Evolutionary conservation across 2,888 invertebrate genomes (phyloP).

Genomic region (Drosophila nigricruria): DNA sequence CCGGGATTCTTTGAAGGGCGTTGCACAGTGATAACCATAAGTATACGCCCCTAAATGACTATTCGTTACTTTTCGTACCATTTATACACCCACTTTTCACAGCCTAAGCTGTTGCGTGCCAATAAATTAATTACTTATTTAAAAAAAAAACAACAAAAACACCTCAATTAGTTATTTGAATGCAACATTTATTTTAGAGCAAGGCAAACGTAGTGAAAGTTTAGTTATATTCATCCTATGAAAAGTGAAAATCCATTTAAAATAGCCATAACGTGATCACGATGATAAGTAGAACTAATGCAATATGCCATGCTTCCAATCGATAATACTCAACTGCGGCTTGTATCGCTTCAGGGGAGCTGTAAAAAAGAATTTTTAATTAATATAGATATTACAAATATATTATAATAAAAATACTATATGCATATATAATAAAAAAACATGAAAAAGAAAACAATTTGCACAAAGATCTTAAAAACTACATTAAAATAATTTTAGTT

Average conservation of each 20-base stretch:
- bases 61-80: conserved; percentile 16
- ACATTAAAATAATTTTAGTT: neutral
- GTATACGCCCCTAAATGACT: conserved; percentile 51
- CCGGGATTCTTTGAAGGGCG: conserved; percentile 59
- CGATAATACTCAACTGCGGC: conserved; percentile 87
- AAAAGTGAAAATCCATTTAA: conserved; percentile 54
- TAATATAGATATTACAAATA: neutral
- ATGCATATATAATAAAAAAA: neutral
- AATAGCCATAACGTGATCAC: conserved; percentile 65
- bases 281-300: conserved; percentile 28
- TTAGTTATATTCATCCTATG: conserved; percentile 15
- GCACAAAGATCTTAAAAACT: neutral
- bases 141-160: neutral
- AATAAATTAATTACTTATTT: conserved; percentile 31
- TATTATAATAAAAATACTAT: neutral
- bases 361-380: conserved; percentile 83
- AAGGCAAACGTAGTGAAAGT: conserved; percentile 66
- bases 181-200: conserved; percentile 63
- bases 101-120: conserved; percentile 33
- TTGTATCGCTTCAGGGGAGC: conserved; percentile 88
- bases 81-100: conserved; percentile 64
- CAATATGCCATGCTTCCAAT: conserved; percentile 87
- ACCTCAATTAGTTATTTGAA: conserved; percentile 61
- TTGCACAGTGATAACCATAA: conserved; percentile 50
- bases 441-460: neutral